phyloP scores from a whole-genome alignment of 1,140 invertebrate genomes.

The Scaptodrosophila lebanonensis region DNA sequence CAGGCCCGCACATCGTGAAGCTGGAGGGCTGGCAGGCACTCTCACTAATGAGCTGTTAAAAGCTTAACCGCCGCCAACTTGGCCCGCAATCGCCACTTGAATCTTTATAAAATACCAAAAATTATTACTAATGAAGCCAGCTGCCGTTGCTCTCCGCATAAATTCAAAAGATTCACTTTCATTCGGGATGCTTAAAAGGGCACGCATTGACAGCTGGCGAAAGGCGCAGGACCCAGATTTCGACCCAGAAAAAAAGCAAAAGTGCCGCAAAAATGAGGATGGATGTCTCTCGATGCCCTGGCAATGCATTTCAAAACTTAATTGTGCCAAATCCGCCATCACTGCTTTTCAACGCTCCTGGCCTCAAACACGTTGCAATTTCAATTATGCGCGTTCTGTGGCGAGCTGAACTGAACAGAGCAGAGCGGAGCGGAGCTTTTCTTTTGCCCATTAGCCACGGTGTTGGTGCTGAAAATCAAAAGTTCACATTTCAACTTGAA shows the following conservation, averaged over 20 bases:
- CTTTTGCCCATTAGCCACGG: neutral
- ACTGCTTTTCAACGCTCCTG: no score
- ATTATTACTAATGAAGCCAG: slow-evolving; percentile 66
- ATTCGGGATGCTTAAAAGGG: slow-evolving; percentile 61
- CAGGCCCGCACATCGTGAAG: no score
- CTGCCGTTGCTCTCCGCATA: slow-evolving; percentile 22
- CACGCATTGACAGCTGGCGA: slow-evolving; percentile 60
- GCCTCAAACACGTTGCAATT: no score
- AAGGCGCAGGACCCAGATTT: slow-evolving; percentile 34
- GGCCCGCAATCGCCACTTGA: slow-evolving; percentile 33
- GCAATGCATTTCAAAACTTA: slow-evolving; percentile 3
- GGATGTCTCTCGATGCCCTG: no score
- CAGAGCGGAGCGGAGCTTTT: no score
- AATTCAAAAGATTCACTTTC: slow-evolving; percentile 65
- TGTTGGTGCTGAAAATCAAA: slow-evolving; percentile 2
- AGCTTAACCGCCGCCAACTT: slow-evolving; percentile 21
- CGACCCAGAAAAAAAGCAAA: no score
- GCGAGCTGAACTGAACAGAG: no score
- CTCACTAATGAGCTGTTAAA: no score
- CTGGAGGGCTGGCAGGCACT: no score
- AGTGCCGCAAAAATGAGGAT: no score
- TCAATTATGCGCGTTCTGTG: no score
- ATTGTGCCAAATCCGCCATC: no score
- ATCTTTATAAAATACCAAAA: slow-evolving; percentile 47
- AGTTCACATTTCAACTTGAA: neutral